Evolutionary conservation across 2,888 invertebrate species (phyloP).

Genomic region (Palloptera scutellata): DNA sequence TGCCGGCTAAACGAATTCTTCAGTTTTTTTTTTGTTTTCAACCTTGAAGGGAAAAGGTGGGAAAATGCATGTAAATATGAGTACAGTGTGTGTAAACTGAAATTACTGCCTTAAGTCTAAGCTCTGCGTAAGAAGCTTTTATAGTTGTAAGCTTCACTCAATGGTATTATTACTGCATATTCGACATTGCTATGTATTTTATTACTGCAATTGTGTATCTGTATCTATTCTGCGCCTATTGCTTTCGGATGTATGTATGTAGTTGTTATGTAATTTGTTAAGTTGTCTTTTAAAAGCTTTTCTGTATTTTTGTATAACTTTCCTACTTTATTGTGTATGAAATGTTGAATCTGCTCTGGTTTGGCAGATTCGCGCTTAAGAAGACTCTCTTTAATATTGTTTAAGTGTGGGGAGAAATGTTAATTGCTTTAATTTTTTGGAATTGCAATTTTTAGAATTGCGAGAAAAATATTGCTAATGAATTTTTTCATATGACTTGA

Average conservation of each 20-base stretch:
- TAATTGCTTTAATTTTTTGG: background rate
- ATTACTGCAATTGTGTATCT: too few species aligned
- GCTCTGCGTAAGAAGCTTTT: too few species aligned
- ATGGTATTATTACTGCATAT: too few species aligned
- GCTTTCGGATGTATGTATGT: slow-evolving; percentile 39
- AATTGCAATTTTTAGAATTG: background rate
- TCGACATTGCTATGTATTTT: too few species aligned
- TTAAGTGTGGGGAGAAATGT: background rate
- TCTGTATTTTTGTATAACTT: background rate
- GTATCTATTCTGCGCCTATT: too few species aligned
- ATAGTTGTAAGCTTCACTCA: too few species aligned
- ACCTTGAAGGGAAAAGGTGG: background rate
- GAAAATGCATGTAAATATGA: background rate
- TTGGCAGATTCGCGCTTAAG: slow-evolving; percentile 6
- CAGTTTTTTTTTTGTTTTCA: background rate
- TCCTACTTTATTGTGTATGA: background rate
- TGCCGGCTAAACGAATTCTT: too few species aligned
- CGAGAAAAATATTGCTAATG: slow-evolving; percentile 6
- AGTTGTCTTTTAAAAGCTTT: slow-evolving; percentile 38
- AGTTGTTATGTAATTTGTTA: slow-evolving; percentile 57
- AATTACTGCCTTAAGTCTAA: background rate
- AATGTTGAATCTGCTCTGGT: background rate
- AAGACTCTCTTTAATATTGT: slow-evolving; percentile 11
- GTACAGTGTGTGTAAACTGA: background rate
- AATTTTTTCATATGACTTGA: slow-evolving; percentile 1